A percentile compares a stretch with the other conserved stretches of the same genome.
These are phyloP conservation scores for Drosophila macrothrix DNA, from an alignment of 2,888 invertebrate genomes.

Conservation along the genomic window DNA sequence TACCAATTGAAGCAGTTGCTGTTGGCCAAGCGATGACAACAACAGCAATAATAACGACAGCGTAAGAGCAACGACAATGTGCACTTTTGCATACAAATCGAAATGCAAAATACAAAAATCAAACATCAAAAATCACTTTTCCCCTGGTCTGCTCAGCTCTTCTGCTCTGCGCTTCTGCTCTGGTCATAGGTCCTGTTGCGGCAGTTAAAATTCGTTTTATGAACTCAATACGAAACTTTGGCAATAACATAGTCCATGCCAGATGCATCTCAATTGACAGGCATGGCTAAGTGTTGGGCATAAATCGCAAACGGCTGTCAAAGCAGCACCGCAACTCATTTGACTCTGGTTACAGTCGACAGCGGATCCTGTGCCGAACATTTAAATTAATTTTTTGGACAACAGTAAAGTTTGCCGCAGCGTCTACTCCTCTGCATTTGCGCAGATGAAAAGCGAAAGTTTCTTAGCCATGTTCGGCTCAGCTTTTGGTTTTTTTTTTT, in stretches of 20 bases:
- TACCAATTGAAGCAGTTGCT: slow-evolving; percentile 69
- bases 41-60: slow-evolving; percentile 20
- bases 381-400: slow-evolving; percentile 60
- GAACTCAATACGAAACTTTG: slow-evolving; percentile 4
- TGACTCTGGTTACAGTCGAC: slow-evolving; percentile 29
- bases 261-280: slow-evolving; percentile 27
- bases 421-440: slow-evolving; percentile 30
- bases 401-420: slow-evolving; percentile 23
- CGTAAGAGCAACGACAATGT: slow-evolving; percentile 22
- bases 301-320: slow-evolving; percentile 47
- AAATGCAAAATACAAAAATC: slow-evolving; percentile 20
- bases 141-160: slow-evolving; percentile 11
- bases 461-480: slow-evolving; percentile 37
- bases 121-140: slow-evolving; percentile 19
- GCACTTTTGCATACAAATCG: slow-evolving; percentile 58
- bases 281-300: slow-evolving; percentile 35
- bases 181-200: slow-evolving; percentile 37
- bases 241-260: slow-evolving; percentile 7
- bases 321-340: slow-evolving; percentile 30
- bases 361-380: slow-evolving; percentile 52
- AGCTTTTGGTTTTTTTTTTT: not conserved
- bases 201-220: slow-evolving; percentile 30
- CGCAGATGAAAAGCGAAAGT: slow-evolving; percentile 71
- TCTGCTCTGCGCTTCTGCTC: not conserved
- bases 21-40: slow-evolving; percentile 48